A percentile compares a stretch with the other conserved stretches of the same genome.
phyloP scores from a whole-genome alignment of 2,113 vertebrate genomes.

The Gambusia holbrooki region DNA sequence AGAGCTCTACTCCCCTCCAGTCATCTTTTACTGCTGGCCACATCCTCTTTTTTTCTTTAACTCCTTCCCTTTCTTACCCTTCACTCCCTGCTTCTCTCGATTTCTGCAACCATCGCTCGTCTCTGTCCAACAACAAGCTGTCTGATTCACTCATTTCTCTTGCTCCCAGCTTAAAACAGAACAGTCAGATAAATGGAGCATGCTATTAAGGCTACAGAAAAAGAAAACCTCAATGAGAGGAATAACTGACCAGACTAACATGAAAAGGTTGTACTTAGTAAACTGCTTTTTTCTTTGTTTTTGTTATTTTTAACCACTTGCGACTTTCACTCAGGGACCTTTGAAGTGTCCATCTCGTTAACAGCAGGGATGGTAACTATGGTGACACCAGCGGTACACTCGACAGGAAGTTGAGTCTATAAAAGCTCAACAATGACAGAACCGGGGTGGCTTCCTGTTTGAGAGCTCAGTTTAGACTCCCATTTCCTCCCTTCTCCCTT shows the following conservation, averaged over 20 bases:
- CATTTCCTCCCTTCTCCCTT: slow-evolving; percentile 65
- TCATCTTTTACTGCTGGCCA: slow-evolving; percentile 74
- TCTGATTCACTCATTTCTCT: slow-evolving; percentile 26
- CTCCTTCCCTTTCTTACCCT: slow-evolving; percentile 61
- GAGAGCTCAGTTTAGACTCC: slow-evolving; percentile 75
- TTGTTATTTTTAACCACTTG: slow-evolving; percentile 9
- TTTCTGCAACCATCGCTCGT: slow-evolving; percentile 18
- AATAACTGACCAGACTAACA: background rate
- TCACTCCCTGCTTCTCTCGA: slow-evolving; percentile 13
- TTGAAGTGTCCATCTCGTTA: slow-evolving; percentile 57
- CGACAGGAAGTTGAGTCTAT: slow-evolving; percentile 76
- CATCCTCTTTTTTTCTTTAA: slow-evolving; percentile 76
- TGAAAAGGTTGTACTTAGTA: background rate
- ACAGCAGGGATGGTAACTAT: slow-evolving; percentile 55
- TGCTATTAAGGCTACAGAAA: background rate
- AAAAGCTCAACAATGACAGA: slow-evolving; percentile 81
- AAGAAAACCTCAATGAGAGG: background rate
- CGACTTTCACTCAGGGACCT: slow-evolving; percentile 15
- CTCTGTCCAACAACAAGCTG: slow-evolving; percentile 29
- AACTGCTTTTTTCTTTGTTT: background rate
- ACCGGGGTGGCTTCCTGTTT: slow-evolving; percentile 76
- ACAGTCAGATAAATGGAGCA: background rate
- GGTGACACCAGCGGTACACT: slow-evolving; percentile 51
- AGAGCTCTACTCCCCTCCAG: slow-evolving; percentile 74
- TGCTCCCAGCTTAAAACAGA: background rate